Evolutionary conservation across 2,888 invertebrate species (phyloP).

Genomic region (Chymomyza caudatula): DNA sequence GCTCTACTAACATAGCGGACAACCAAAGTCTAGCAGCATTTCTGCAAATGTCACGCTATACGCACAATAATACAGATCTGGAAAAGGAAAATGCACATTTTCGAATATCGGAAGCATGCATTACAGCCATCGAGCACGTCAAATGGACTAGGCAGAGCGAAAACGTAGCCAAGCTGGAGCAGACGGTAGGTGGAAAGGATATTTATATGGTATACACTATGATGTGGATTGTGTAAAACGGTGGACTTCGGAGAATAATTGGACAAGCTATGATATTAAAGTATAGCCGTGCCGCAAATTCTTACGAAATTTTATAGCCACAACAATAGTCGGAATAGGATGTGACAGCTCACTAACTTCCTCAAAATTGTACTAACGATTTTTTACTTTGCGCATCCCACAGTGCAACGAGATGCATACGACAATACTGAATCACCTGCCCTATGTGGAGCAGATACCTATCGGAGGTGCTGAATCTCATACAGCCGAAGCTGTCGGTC

Average conservation of each 20-base stretch:
- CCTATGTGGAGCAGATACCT: constrained; percentile 66
- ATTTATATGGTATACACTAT: not conserved
- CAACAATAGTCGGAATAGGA: no score
- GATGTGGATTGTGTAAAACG: no score
- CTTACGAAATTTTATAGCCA: no score
- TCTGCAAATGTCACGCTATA: constrained; percentile 85
- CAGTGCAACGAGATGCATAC: not conserved
- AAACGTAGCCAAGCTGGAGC: not conserved
- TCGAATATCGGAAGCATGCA: constrained; percentile 89
- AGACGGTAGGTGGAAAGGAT: not conserved
- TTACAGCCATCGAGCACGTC: constrained; percentile 88
- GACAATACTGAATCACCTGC: constrained; percentile 19
- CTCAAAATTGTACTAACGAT: not conserved
- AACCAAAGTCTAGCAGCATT: constrained; percentile 86
- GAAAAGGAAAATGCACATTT: constrained; percentile 93
- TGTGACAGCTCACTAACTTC: no score
- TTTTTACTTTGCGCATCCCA: not conserved
- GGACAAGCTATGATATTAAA: no score
- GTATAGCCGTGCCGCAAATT: no score
- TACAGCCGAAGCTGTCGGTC: constrained; percentile 88
- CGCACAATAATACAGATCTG: constrained; percentile 85
- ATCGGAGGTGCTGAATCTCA: constrained; percentile 78
- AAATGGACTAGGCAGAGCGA: constrained; percentile 80
- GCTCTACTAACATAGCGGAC: constrained; percentile 44
- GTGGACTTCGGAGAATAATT: no score